Evolutionary conservation across 2,797 vertebrate genomes (phyloP).

Genomic region (Tragelaphus oryx): DNA sequence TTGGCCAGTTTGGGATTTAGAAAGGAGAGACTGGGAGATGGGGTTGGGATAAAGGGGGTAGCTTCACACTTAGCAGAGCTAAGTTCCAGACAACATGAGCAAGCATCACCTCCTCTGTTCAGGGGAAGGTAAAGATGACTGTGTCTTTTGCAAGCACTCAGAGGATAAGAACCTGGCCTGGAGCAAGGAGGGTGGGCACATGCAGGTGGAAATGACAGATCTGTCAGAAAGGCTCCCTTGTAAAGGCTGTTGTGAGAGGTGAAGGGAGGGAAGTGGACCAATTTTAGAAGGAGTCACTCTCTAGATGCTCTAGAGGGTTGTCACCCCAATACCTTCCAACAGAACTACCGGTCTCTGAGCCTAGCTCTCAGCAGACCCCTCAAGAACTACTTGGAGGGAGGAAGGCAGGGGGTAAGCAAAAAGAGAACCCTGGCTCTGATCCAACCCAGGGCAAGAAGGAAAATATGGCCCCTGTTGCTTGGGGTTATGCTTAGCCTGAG

Average conservation of each 20-base stretch:
- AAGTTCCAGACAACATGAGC: background rate
- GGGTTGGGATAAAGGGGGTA: background rate
- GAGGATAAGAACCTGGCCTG: background rate
- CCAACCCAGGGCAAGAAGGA: slow-evolving; percentile 7
- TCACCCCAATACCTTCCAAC: background rate
- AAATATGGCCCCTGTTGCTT: slow-evolving; percentile 31
- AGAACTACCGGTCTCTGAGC: background rate
- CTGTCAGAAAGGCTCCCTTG: background rate
- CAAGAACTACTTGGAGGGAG: background rate
- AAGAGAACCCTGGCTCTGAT: slow-evolving; percentile 18
- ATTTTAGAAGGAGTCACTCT: slow-evolving; percentile 4
- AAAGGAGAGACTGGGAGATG: background rate
- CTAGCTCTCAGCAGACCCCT: background rate
- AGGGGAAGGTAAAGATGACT: background rate
- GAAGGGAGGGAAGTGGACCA: background rate
- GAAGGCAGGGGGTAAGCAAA: background rate
- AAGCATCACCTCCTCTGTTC: background rate
- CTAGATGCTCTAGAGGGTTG: background rate
- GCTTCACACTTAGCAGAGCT: background rate
- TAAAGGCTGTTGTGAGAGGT: background rate
- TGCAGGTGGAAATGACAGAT: background rate
- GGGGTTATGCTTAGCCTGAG: background rate
- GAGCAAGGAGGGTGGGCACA: background rate
- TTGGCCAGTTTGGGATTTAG: slow-evolving; percentile 11
- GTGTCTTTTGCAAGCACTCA: background rate